Evolutionary conservation across 2,113 vertebrate species (phyloP).

Genomic region (Ictalurus punctatus): DNA sequence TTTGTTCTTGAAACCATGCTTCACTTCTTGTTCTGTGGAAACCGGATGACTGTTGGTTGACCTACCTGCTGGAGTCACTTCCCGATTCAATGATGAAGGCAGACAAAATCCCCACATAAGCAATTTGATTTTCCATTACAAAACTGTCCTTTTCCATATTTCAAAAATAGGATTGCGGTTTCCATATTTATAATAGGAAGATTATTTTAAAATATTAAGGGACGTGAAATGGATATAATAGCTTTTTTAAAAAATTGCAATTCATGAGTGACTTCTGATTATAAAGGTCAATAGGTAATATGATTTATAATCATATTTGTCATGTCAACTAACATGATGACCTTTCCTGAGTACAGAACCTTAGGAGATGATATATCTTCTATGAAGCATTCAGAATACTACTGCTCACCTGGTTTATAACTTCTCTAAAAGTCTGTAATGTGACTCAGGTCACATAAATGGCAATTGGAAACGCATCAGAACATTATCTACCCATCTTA

Average conservation of each 20-base stretch:
- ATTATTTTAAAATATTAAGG: background rate
- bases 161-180: background rate
- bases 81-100: background rate
- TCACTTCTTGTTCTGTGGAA: conserved; percentile 41
- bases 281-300: background rate
- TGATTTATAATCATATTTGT: background rate
- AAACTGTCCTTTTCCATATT: background rate
- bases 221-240: background rate
- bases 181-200: too few species aligned
- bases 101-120: conserved; percentile 13
- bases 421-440: background rate
- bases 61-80: conserved; percentile 32
- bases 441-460: background rate
- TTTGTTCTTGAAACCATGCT: conserved; percentile 20
- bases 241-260: too few species aligned
- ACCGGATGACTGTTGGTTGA: conserved; percentile 16
- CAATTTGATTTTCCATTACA: conserved; percentile 11
- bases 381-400: background rate
- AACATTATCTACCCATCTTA: background rate
- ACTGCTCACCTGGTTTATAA: background rate
- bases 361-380: background rate
- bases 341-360: background rate
- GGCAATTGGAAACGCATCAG: background rate
- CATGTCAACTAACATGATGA: background rate
- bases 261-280: background rate